Evolutionary conservation across 2,797 vertebrate genomes (phyloP), one percentile per base, ranked within the genome.

Genomic region (Denticeps clupeoides): DNA sequence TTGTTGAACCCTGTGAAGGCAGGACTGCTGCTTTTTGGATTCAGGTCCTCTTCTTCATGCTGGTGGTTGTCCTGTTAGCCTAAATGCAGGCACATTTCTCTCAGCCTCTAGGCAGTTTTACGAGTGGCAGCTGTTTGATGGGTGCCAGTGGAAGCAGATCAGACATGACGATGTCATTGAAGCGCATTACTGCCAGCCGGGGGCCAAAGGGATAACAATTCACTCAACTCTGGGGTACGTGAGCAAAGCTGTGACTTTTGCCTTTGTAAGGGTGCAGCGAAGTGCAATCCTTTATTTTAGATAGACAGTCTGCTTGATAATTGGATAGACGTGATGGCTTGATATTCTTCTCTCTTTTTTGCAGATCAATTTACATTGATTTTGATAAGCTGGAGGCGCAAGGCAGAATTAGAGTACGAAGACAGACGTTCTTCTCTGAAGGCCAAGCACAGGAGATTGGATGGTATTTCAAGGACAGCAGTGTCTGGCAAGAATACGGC

Each of bases 391-490:
- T 81, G 21, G 45, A 3, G 15, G 58, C 59, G 13, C 2, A 5
- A 1, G 52, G 53, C 2, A 9, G 18, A 22, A 1, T 63, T 1
- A 10, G 15, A 8, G 62, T 80, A n/a, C 60, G 47, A 13, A 61
- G 81, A 13, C 22, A 55, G 1, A 60, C 24, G 4, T 12, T 63
- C 10, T 16, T 67, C 5, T 23, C 64, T 26, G 22, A 1, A 3
- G 59, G 62, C 7, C 69, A 73, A 53, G 38, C 22, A 0, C 64
- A 80, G 28, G 68, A 71, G 4, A 3, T 77, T 0, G 62, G 67
- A 42, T 82, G 80, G 80, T 82, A 77, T 54, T 81, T 70, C 59
- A 69, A 62, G 59, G 75, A 74, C 16, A 61, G 77, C 48, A 33
- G 15, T 21, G 52, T 53, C 49, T 82, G 80, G 79, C 23, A 60